phyloP scores from a whole-genome alignment of 2,888 invertebrate species.

The Antheraea assamensis region DNA sequence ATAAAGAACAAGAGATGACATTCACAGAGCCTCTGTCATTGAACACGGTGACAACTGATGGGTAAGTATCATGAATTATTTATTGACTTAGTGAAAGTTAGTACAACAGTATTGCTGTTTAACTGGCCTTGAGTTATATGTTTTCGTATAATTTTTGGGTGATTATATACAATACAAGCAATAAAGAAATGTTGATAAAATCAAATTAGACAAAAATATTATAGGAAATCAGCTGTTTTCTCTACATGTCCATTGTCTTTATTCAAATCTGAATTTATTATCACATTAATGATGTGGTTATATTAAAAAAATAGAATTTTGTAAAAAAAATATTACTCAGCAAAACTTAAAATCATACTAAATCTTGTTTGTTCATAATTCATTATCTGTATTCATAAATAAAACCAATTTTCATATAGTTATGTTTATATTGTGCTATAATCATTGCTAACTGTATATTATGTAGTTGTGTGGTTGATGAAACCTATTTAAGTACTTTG shows the following conservation, averaged over 20 bases:
- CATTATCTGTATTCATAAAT: too few species aligned
- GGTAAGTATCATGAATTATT: conserved; percentile 63
- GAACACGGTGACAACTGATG: conserved; percentile 81
- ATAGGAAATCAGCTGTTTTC: not conserved
- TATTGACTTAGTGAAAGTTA: conserved; percentile 36
- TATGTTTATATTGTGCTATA: too few species aligned
- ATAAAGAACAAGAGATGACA: conserved; percentile 68
- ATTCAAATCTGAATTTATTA: not conserved
- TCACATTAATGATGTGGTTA: not conserved
- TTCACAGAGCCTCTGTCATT: conserved; percentile 77
- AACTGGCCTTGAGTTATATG: conserved; percentile 27
- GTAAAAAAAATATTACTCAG: too few species aligned
- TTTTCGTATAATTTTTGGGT: not conserved
- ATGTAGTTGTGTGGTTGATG: too few species aligned
- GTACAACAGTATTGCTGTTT: conserved; percentile 28
- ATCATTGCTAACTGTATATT: too few species aligned
- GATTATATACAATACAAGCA: not conserved
- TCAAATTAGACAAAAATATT: too few species aligned
- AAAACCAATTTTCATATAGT: too few species aligned
- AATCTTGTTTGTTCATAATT: too few species aligned
- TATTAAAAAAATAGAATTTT: not conserved
- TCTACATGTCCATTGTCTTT: not conserved
- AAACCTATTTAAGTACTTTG: too few species aligned
- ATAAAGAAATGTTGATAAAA: not conserved
- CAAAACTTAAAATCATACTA: too few species aligned